Base-by-base conservation (phyloP, 2,888 invertebrate species). In the Lutraria lutraria region DNA sequence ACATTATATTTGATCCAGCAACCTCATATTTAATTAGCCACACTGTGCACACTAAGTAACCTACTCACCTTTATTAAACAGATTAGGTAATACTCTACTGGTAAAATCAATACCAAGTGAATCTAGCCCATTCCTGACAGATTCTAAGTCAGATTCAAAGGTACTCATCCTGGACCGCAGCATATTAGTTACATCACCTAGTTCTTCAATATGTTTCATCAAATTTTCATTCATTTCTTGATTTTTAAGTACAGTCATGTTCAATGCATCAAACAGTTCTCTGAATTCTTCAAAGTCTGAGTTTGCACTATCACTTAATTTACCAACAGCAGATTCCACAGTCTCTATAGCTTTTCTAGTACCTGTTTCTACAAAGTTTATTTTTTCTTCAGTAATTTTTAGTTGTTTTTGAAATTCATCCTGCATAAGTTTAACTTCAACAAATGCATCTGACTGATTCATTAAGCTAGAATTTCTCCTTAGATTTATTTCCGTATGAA, bases 21-120 rank as follows among this genome's bases (percentile, higher is more conserved):
- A 43, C 43, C 43, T 4, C 43, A 2, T 43, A 43, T 43, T 43
- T 43, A 43, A 43, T 43, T 4, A 43, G 43, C 8, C 43, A 43
- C 43, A 43, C 8, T 2, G 8, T 4, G 8, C 2, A 43, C 43
- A 43, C 2, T 4, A 43, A 43, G 8, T 4, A 43, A 43, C 43
- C 43, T 43, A 25, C 25, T 68, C 13, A 68, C 63, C 63, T 68
- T 68, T 68, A 25, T 68, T n/a, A 68, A 68, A 68, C 63, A 68
- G n/a, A n/a, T 68, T 68, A 25, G 63, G 63, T 12, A 68, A 25
- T 25, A 68, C 63, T 68, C 63, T 68, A 13, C 13, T 68, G 10
- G 63, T 68, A 12, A 68, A n/a, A 68, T 68, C 63, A 68, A 68
- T n/a, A 8, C 25, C 25, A 25, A 68, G n/a, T n/a, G 4, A 13